Conservation (phyloP, 2,888 invertebrate species). For the Invenusta paracnida region DNA sequence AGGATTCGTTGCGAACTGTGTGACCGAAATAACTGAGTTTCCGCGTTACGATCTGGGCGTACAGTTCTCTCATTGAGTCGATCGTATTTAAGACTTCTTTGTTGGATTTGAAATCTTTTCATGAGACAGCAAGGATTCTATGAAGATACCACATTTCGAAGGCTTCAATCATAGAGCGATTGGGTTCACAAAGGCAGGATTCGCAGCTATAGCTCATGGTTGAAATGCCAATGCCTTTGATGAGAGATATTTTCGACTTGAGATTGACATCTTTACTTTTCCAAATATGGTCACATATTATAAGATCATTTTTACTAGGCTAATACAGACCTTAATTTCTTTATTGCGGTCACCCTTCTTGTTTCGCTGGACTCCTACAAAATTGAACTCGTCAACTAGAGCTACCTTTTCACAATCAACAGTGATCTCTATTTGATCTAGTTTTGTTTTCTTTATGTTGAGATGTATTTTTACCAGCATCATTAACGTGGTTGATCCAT, state of each 20-base stretch:
- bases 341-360: background rate
- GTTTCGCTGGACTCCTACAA: background rate
- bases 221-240: too few species aligned
- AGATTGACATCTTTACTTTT: too few species aligned
- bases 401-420: background rate
- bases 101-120: too few species aligned
- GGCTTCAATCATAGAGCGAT: too few species aligned
- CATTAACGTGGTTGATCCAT: conserved; percentile 15
- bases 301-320: background rate
- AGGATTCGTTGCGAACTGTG: background rate
- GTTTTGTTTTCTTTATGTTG: background rate
- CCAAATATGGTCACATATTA: background rate
- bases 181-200: too few species aligned
- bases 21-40: background rate
- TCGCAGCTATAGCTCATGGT: too few species aligned
- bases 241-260: too few species aligned
- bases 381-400: background rate
- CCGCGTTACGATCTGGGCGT: background rate
- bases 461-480: background rate
- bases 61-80: too few species aligned
- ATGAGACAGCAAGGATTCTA: too few species aligned
- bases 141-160: too few species aligned
- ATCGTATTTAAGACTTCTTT: too few species aligned
- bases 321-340: too few species aligned
- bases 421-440: background rate